Conservation (phyloP, 2,888 invertebrate genomes). For the Melanargia galathea region DNA sequence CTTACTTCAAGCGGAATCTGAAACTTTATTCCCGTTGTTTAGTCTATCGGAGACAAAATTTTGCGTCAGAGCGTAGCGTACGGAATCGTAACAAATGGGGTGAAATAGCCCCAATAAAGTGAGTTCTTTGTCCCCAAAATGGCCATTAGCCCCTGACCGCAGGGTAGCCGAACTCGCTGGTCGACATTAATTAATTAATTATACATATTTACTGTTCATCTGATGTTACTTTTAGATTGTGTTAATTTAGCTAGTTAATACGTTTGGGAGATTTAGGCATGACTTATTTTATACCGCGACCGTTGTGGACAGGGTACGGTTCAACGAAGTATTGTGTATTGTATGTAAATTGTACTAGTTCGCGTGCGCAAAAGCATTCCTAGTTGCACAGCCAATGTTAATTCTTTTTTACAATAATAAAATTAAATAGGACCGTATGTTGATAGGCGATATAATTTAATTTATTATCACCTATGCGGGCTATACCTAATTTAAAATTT, state of each 20-base stretch:
- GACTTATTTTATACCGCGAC: no score
- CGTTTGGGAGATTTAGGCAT: neutral
- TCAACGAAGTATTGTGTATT: no score
- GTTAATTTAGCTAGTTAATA: conserved; percentile 18
- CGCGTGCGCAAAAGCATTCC: no score
- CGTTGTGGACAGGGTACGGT: no score
- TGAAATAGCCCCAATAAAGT: conserved; percentile 71
- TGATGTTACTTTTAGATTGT: conserved; percentile 44
- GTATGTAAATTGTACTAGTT: no score
- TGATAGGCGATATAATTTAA: no score
- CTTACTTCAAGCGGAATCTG: neutral
- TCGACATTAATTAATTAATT: conserved; percentile 62
- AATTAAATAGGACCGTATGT: no score
- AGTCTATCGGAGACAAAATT: conserved; percentile 35
- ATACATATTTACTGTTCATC: conserved; percentile 62
- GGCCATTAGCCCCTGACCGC: conserved; percentile 73
- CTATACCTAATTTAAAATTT: no score
- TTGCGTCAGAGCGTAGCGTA: conserved; percentile 44
- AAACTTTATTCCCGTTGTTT: neutral
- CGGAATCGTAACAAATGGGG: conserved; percentile 56
- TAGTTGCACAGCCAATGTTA: no score
- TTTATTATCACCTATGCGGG: no score
- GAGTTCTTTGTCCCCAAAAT: conserved; percentile 71
- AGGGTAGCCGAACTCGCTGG: conserved; percentile 45
- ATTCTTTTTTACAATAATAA: no score